Evolutionary conservation across 2,888 invertebrate species (phyloP).

Genomic region (Hydraecia micacea): DNA sequence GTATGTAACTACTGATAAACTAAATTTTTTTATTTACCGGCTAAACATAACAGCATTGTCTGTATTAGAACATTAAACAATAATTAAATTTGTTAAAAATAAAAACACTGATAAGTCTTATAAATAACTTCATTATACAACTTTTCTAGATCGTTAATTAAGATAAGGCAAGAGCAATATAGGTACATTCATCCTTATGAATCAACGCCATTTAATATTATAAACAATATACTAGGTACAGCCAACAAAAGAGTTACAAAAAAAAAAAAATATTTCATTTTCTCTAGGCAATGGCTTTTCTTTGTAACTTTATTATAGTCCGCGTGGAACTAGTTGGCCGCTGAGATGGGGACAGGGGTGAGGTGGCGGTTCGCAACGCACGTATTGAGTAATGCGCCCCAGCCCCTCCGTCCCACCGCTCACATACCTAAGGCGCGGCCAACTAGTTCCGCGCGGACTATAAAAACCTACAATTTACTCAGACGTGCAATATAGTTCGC

Average conservation of each 20-base stretch:
- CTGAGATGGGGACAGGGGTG: too few relatives aligned
- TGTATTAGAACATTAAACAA: conserved; percentile 9
- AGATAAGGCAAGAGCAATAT: conserved; percentile 27
- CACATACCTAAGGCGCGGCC: too few relatives aligned
- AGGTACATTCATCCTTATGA: conserved; percentile 21
- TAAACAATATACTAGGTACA: conserved; percentile 28
- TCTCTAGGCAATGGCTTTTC: not conserved
- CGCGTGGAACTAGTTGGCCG: too few relatives aligned
- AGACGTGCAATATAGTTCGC: not conserved
- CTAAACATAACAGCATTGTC: not conserved
- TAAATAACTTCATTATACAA: conserved; percentile 19
- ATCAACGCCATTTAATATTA: conserved; percentile 26
- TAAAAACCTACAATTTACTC: not conserved
- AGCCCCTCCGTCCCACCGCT: too few relatives aligned
- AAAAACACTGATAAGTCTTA: conserved; percentile 22
- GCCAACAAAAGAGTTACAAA: not conserved
- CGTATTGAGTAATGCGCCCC: too few relatives aligned
- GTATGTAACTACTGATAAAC: conserved; percentile 13
- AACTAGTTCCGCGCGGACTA: too few relatives aligned
- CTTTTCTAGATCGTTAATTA: conserved; percentile 44
- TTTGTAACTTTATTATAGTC: not conserved
- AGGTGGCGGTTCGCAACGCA: too few relatives aligned
- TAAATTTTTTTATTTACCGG: not conserved
- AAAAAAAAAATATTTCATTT: not conserved
- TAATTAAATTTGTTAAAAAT: conserved; percentile 30